Base-by-base conservation (phyloP, 2,113 vertebrate genomes). In the Calyptomena viridis region DNA sequence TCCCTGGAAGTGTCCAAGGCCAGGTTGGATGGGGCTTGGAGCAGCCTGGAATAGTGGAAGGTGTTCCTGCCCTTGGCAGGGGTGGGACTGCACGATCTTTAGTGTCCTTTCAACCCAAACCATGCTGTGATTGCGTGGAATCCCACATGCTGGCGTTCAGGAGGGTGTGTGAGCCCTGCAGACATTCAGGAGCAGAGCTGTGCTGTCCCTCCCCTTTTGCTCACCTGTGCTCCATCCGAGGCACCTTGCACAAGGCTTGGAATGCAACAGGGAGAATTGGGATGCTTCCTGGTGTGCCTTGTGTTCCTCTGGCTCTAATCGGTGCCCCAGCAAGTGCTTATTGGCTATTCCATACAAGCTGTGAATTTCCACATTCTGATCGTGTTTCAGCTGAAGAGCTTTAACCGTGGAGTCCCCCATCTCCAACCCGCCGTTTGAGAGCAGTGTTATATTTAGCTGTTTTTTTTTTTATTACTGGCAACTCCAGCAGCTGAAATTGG, bases 401-500 rank as follows among this genome's bases (percentile, higher is more conserved):
- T 55, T 58, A 52, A 27, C 2, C 2, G 25, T 18, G 17, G 40
- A 85, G 80, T 23, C 44, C 8, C 3, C n/a, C 37, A 14, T 59
- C 53, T 90, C 82, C 27, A 73, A 85, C 53, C 62, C 90, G 68
- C 50, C 52, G 4, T 72, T 80, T 88, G 78, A 81, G 93, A 91
- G 66, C 50, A 11, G 62, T 6, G 53, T 93, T 94, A 71, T 86
- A 81, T 96, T 95, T 90, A 94, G 90, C 85, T 92, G 75, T 67
- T 93, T 96, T 91, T 85, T 60, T 83, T 94, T 90, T 94, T 91
- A 93, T 87, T 86, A 47, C 82, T 5, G 74, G 76, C 72, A 84
- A 92, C 93, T 93, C 44, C 79, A 64, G 85, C 37, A 44, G 88
- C 8, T 86, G 94, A 92, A 94, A 94, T 95, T 84, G 94, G 90